Evolutionary conservation across 2,888 invertebrate genomes (phyloP), one percentile per base, ranked within the genome.

Genomic region (Apamea monoglypha): DNA sequence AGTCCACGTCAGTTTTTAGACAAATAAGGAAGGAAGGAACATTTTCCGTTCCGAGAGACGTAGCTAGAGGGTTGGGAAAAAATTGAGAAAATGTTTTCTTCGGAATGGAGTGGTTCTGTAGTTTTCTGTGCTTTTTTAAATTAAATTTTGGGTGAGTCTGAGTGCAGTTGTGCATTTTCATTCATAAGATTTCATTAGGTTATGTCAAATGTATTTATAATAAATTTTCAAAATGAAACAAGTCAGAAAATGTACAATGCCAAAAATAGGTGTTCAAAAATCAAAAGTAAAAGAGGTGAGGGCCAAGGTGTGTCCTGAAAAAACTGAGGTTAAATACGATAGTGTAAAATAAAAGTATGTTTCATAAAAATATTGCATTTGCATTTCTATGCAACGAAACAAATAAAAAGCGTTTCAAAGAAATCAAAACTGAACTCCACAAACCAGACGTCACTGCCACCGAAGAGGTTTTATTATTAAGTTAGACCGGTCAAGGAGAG

Each of bases 381-480:
- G 16, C 32, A 64, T 71, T 67, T 67, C 14, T n/a, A 36, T 73
- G 44, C 67, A 72, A 74, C 53, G 0, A 53, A 59, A 44, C 12
- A 72, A 70, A n/a, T n/a, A 82, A 71, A 79, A 82, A 81, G 14
- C 47, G 74, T 85, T 88, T 76, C 68, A 71, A 14, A 69, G 32
- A 78, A 89, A 88, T 89, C 81, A 74, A 80, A 83, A 87, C 84
- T 85, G 91, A 94, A 92, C 94, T 93, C 95, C 86, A 92, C 92
- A 93, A 94, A 91, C 92, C 91, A 93, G 92, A 94, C 92, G 93
- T 94, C 93, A 93, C 92, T 90, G 91, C 90, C 87, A 92, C 92
- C 90, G 92, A 93, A 95, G 94, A 95, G 95, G 94, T 96, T 96
- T 93, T 95, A 94, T 96, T 96, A 97, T 96, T 96, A 94, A 95